Conservation (phyloP, 1,140 invertebrate species). For the Lucilia sericata region DNA sequence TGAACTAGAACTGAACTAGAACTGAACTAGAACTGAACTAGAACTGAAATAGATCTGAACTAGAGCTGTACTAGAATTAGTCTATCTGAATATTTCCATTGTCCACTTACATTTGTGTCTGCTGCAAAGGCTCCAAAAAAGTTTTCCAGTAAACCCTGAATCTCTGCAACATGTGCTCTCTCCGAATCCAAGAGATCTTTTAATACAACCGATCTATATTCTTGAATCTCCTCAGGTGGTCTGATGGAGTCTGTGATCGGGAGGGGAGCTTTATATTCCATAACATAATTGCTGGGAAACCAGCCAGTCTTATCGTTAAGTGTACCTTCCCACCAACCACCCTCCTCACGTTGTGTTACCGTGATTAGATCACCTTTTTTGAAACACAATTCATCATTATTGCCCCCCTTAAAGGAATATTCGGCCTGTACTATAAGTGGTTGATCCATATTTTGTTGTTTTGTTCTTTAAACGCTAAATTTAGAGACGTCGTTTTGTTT, state of each 20-base stretch:
- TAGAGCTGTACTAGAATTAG: too few relatives aligned
- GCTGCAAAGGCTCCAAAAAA: constrained; percentile 87
- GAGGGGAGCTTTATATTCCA: constrained; percentile 82
- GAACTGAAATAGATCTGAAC: too few relatives aligned
- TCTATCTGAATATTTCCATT: too few relatives aligned
- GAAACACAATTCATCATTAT: constrained; percentile 98
- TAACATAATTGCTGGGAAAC: constrained; percentile 98
- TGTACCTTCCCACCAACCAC: constrained; percentile 98
- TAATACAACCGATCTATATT: constrained; percentile 85
- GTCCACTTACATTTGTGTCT: constrained; percentile 83
- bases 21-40: too few relatives aligned
- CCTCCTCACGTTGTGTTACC: constrained; percentile 91
- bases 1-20: too few relatives aligned
- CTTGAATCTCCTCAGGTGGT: constrained; percentile 78
- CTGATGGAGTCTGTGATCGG: constrained; percentile 69
- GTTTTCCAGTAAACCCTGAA: constrained; percentile 85
- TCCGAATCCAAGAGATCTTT: constrained; percentile 95
- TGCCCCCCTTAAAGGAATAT: constrained; percentile 93
- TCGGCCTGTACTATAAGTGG: constrained; percentile 87
- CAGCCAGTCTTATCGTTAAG: constrained; percentile 94
- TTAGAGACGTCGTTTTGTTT: neutral
- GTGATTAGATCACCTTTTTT: constrained; percentile 97
- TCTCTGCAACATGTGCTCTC: constrained; percentile 86
- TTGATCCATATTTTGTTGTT: constrained; percentile 66
- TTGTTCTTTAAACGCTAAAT: neutral